Percentiles rank a stretch among this genome's conserved stretches.
Evolutionary conservation across 2,113 vertebrate genomes (phyloP).

Genomic region (Pogona vitticeps): DNA sequence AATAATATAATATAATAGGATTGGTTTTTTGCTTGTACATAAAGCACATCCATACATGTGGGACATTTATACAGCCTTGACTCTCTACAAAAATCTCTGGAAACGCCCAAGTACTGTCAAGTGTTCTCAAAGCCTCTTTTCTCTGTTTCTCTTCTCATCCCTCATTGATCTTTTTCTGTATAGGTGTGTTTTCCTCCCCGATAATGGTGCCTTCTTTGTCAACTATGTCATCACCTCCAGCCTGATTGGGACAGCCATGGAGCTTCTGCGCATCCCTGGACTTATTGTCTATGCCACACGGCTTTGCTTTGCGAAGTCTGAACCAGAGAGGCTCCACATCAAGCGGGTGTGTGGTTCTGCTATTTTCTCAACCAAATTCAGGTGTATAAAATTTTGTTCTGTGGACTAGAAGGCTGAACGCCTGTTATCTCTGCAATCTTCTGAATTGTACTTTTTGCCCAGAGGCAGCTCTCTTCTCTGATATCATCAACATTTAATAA

Average conservation of each 20-base stretch:
- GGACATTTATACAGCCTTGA: not conserved
- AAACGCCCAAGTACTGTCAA: not conserved
- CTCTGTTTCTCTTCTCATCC: not conserved
- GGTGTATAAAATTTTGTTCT: rapidly evolving
- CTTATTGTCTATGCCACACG: conserved; percentile 86
- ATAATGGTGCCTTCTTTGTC: conserved; percentile 96
- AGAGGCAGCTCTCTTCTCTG: not conserved
- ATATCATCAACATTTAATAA: not conserved
- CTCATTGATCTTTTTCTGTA: not conserved
- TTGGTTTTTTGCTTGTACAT: not conserved
- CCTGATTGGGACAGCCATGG: conserved; percentile 91
- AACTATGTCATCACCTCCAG: conserved; percentile 95
- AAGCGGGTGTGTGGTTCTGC: conserved; percentile 80
- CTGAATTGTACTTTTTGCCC: not conserved
- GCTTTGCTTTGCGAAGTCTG: conserved; percentile 91
- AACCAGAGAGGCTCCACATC: conserved; percentile 91
- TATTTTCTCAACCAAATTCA: not conserved
- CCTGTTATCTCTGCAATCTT: no score
- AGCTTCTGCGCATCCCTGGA: conserved; percentile 88
- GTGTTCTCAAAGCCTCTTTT: rapidly evolving
- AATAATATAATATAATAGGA: no score
- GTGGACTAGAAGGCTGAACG: not conserved
- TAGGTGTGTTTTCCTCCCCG: conserved; percentile 96
- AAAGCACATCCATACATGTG: not conserved
- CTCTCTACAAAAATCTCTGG: not conserved